Percentiles rank a stretch among this genome's conserved stretches.
Conservation (phyloP, 2,888 invertebrate species). For the Lasius fuliginosus region DNA sequence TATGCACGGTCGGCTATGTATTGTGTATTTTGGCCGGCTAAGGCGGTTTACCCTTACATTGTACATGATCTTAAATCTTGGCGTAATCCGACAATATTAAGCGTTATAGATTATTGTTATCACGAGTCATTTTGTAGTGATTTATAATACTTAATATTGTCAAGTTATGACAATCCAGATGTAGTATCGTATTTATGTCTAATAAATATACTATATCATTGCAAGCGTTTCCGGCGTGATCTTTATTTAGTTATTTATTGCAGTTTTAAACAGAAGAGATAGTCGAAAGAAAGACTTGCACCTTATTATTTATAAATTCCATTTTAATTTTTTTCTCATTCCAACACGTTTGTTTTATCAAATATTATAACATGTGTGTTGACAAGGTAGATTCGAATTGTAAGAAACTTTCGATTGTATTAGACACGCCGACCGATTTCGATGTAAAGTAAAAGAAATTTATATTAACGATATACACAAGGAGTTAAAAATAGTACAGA, state of each 20-base stretch:
- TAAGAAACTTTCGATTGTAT: not conserved
- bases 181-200: not conserved
- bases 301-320: too few species aligned
- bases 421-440: not conserved
- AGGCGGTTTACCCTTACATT: not conserved
- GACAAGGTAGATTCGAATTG: not conserved
- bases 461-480: not conserved
- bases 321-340: constrained; percentile 8
- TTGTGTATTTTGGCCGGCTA: constrained; percentile 64
- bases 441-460: not conserved
- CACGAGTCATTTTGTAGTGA: not conserved
- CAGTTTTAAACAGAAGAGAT: not conserved
- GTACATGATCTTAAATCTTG: not conserved
- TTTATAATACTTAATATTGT: not conserved
- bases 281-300: not conserved
- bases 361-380: not conserved
- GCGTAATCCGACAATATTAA: not conserved
- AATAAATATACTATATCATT: not conserved
- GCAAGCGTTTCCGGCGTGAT: not conserved
- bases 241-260: not conserved
- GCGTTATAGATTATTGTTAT: not conserved
- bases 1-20: constrained; percentile 45
- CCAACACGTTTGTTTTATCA: not conserved
- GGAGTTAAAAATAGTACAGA: not conserved
- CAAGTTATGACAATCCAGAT: not conserved